phyloP scores from a whole-genome alignment of 2,113 vertebrate genomes.

The Sigmodon hispidus region DNA sequence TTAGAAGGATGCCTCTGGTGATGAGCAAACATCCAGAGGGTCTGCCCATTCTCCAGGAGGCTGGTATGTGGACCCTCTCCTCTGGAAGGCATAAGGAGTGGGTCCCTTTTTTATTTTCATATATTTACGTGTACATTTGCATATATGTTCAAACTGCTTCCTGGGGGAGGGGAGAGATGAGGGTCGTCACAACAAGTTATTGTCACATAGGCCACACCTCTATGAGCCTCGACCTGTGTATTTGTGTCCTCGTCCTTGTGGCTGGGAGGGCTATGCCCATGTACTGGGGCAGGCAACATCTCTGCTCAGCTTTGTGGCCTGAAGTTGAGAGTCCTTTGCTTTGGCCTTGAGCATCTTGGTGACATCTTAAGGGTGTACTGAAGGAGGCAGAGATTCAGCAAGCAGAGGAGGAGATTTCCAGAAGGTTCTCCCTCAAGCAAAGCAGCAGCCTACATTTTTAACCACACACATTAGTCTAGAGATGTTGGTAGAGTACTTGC shows the following conservation, averaged over 20 bases:
- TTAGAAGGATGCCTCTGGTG: neutral
- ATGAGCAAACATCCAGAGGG: accelerated
- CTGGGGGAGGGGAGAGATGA: too few species aligned
- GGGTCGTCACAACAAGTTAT: too few species aligned
- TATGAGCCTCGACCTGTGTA: accelerated
- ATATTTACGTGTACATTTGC: too few species aligned
- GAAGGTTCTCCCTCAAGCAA: neutral
- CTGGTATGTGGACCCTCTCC: neutral
- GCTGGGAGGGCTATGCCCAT: neutral
- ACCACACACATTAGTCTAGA: neutral
- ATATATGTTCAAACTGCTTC: neutral
- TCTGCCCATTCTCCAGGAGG: accelerated
- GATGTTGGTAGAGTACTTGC: neutral
- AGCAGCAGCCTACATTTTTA: neutral
- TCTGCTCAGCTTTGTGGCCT: accelerated
- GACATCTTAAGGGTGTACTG: too few species aligned
- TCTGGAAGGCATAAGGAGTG: neutral
- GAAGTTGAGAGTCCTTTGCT: accelerated
- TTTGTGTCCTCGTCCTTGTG: neutral
- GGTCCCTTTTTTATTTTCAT: neutral
- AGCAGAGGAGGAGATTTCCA: accelerated
- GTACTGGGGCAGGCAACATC: accelerated
- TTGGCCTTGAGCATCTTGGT: too few species aligned
- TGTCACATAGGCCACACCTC: neutral
- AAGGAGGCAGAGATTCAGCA: neutral